Percentiles rank a stretch among this genome's conserved stretches.
These are phyloP conservation scores for Spongilla lacustris DNA, from an alignment of 37 sponge, comb jelly and placozoan genomes.

Conservation along the genomic window DNA sequence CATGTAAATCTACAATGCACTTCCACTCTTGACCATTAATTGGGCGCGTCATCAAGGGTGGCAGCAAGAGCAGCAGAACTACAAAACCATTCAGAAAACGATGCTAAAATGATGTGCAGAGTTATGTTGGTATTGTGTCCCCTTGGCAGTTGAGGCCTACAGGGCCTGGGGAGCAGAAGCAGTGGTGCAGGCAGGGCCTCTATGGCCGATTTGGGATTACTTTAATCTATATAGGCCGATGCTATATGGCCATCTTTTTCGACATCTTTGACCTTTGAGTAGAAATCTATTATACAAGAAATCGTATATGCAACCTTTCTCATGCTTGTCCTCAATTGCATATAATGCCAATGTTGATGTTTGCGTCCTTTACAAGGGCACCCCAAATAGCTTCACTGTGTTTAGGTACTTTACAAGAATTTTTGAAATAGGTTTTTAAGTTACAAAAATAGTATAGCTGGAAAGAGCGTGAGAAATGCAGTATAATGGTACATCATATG, in stretches of 20 bases:
- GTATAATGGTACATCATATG: too few species aligned
- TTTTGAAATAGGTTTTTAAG: too few species aligned
- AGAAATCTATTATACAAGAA: not conserved
- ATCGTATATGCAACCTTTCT: not conserved
- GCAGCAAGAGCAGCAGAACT: not conserved
- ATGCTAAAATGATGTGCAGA: not conserved
- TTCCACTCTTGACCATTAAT: not conserved
- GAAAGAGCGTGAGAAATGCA: too few species aligned
- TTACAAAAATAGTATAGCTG: too few species aligned
- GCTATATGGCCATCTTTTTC: not conserved
- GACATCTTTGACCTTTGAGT: not conserved
- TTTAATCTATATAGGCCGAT: not conserved
- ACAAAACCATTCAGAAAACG: not conserved
- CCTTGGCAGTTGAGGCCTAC: constrained; percentile 1
- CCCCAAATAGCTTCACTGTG: constrained; percentile 1
- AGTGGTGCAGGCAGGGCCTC: not conserved
- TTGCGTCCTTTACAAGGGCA: constrained; percentile 1
- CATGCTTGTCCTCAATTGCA: constrained; percentile 1
- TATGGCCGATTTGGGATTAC: not conserved
- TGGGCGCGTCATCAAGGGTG: not conserved
- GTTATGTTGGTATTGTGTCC: not conserved
- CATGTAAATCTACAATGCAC: not conserved
- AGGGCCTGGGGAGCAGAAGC: not conserved
- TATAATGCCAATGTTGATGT: constrained; percentile 1
- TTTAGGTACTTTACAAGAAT: not conserved